phyloP scores from a whole-genome alignment of 2,797 vertebrate species.

The Tolypeutes matacus region DNA sequence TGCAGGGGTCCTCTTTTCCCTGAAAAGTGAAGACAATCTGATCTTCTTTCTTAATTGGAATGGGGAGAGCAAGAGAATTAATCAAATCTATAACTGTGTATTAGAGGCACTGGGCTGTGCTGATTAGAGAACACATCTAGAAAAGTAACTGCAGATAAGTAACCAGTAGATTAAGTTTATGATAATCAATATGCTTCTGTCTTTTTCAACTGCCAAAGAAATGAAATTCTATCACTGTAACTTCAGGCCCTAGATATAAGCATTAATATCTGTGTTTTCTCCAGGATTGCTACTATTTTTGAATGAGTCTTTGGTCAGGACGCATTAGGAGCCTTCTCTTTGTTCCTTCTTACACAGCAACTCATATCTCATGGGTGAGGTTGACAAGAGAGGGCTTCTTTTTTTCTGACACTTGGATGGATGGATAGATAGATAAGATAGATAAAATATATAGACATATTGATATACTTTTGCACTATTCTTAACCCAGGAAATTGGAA shows the following conservation, averaged over 20 bases:
- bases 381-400: neutral
- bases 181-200: neutral
- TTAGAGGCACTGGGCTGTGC: neutral
- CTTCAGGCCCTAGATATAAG: neutral
- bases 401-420: neutral
- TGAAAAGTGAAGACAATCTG: neutral
- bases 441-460: no score
- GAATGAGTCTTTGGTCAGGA: neutral
- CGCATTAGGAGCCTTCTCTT: neutral
- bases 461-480: neutral
- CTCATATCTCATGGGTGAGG: neutral
- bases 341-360: neutral
- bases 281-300: neutral
- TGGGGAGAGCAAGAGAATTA: neutral
- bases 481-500: neutral
- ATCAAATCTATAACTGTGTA: neutral
- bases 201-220: neutral
- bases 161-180: neutral
- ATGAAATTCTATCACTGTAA: neutral
- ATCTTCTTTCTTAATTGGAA: neutral
- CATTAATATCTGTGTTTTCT: neutral
- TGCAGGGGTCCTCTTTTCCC: neutral
- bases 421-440: no score
- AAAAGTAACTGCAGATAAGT: neutral
- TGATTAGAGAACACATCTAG: neutral